Conservation (phyloP, 1,140 invertebrate species). For the Bombus balteatus region DNA sequence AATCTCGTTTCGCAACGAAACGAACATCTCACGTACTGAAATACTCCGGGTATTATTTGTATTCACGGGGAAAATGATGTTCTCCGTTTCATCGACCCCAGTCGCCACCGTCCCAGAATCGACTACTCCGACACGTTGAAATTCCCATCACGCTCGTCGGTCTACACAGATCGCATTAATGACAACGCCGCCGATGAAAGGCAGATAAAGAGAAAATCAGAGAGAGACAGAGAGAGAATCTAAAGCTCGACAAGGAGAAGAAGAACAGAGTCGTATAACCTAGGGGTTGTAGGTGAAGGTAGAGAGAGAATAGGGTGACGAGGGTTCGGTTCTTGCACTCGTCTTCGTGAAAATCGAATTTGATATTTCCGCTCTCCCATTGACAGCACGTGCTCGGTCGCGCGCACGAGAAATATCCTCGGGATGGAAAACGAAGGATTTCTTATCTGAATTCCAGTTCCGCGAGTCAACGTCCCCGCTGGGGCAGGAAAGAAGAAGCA, state of each 20-base stretch:
- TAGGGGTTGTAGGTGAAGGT: slow-evolving; percentile 5
- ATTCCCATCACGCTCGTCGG: slow-evolving; percentile 45
- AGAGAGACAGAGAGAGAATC: not conserved
- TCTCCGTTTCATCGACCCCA: slow-evolving; percentile 33
- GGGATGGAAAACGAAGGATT: slow-evolving; percentile 54
- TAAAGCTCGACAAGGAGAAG: not conserved
- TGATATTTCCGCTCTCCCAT: slow-evolving; percentile 71
- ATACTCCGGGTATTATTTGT: slow-evolving; percentile 27
- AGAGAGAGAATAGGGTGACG: not conserved
- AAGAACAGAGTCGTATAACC: not conserved
- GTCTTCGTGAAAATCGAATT: slow-evolving; percentile 66
- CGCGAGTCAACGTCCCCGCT: not conserved
- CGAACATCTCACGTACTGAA: not conserved
- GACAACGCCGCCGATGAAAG: slow-evolving; percentile 16
- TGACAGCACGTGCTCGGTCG: slow-evolving; percentile 60
- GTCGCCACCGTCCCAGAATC: slow-evolving; percentile 2
- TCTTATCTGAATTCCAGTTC: slow-evolving; percentile 58
- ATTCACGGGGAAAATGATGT: slow-evolving; percentile 47
- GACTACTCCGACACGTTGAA: slow-evolving; percentile 17
- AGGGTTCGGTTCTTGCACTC: not conserved
- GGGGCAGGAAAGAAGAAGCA: slow-evolving; percentile 8
- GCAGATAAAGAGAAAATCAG: not conserved
- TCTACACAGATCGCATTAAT: slow-evolving; percentile 44
- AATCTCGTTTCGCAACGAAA: slow-evolving; percentile 1
- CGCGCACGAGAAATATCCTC: slow-evolving; percentile 65